These are phyloP conservation scores for Sarcoramphus papa DNA, from an alignment of 2,797 vertebrate species.

Conservation along the genomic window DNA sequence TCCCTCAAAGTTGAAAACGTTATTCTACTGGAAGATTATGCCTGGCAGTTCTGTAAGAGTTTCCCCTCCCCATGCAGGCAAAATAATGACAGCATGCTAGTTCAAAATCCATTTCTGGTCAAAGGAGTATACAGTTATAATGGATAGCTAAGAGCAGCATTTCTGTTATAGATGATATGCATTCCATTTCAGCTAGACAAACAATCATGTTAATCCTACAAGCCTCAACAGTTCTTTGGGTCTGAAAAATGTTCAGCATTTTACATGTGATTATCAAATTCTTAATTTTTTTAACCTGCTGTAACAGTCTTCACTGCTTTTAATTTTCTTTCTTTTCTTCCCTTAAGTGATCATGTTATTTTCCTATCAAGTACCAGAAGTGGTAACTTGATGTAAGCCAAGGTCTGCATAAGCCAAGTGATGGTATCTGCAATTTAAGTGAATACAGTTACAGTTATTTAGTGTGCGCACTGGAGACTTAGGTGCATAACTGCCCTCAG, in stretches of 20 bases:
- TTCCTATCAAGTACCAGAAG: not conserved
- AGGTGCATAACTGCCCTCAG: not conserved
- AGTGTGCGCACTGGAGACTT: not conserved
- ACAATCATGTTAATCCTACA: not conserved
- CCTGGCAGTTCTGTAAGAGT: not conserved
- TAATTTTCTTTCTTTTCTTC: not conserved
- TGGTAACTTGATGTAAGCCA: not conserved
- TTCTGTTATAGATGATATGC: not conserved
- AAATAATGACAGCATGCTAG: not conserved
- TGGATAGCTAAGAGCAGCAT: not conserved
- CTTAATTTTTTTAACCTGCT: not conserved
- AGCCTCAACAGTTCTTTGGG: not conserved
- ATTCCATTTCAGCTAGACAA: constrained; percentile 17
- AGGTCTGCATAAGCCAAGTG: not conserved
- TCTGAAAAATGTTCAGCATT: not conserved
- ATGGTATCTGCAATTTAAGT: not conserved
- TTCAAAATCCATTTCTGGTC: not conserved
- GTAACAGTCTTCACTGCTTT: not conserved
- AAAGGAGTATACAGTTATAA: not conserved
- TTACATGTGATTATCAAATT: not conserved
- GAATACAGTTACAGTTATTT: not conserved
- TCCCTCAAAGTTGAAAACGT: not conserved
- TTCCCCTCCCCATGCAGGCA: not conserved
- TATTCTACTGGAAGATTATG: not conserved
- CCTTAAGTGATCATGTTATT: not conserved